Percentiles rank a stretch among this genome's conserved stretches.
phyloP scores from a whole-genome alignment of 2,113 vertebrate species.

The Abramis brama region DNA sequence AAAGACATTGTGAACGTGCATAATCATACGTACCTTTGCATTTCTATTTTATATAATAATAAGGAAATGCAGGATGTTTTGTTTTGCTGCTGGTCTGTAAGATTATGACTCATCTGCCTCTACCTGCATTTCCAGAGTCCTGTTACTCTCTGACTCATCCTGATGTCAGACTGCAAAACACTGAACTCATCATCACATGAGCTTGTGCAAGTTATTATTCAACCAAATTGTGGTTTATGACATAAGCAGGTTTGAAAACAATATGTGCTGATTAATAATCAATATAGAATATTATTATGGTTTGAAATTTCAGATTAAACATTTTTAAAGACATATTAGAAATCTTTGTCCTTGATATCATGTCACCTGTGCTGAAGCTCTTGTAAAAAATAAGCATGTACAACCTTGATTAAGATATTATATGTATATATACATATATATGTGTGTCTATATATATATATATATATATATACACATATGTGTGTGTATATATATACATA shows the following conservation, averaged over 20 bases:
- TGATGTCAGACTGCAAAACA: conserved; percentile 26
- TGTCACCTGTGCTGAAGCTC: not conserved
- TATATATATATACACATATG: too few species aligned
- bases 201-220: not conserved
- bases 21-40: too few species aligned
- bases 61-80: conserved; percentile 7
- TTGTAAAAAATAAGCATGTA: not conserved
- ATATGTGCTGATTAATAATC: not conserved
- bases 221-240: not conserved
- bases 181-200: conserved; percentile 19
- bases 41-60: not conserved
- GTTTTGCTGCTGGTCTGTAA: conserved; percentile 15
- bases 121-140: conserved; percentile 39
- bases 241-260: not conserved
- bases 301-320: not conserved
- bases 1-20: not conserved
- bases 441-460: too few species aligned
- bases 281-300: not conserved
- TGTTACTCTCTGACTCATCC: conserved; percentile 42
- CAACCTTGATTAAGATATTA: not conserved
- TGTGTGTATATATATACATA: too few species aligned
- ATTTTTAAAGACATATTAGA: not conserved
- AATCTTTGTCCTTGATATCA: not conserved
- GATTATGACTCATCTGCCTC: conserved; percentile 32
- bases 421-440: too few species aligned